Percentiles rank a stretch among this genome's conserved stretches.
Evolutionary conservation across 1,140 invertebrate species (phyloP).

Genomic region (Andrena cerasifolii): DNA sequence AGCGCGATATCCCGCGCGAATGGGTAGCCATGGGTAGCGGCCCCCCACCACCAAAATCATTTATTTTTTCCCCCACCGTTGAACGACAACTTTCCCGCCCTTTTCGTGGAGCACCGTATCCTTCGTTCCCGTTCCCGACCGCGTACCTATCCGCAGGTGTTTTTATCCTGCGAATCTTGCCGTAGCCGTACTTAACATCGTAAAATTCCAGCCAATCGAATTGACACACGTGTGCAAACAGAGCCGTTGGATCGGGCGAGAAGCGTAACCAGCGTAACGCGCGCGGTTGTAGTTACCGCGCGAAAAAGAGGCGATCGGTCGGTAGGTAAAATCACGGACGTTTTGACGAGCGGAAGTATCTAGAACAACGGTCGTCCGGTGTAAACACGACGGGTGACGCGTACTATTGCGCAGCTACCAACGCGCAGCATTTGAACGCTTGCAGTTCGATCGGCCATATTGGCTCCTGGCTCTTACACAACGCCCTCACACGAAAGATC

Average conservation of each 20-base stretch:
- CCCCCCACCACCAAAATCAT: not conserved
- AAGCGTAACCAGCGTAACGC: no score
- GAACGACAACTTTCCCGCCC: constrained; percentile 36
- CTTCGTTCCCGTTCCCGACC: not conserved
- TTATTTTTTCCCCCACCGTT: constrained; percentile 10
- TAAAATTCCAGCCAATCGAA: not conserved
- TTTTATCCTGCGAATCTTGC: not conserved
- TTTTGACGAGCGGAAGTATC: constrained; percentile 38
- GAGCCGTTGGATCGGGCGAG: not conserved
- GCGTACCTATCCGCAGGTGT: not conserved
- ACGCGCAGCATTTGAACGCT: constrained; percentile 70
- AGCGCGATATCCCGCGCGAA: no score
- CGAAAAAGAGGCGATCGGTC: not conserved
- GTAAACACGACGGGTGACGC: constrained; percentile 61
- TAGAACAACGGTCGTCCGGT: constrained; percentile 52
- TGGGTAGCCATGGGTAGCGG: no score
- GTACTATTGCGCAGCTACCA: constrained; percentile 58
- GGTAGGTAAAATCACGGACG: not conserved
- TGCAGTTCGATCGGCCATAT: constrained; percentile 75
- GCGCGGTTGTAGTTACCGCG: no score
- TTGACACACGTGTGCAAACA: not conserved
- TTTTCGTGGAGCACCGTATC: constrained; percentile 17
- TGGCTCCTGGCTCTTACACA: constrained; percentile 76
- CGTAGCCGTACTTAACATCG: no score
- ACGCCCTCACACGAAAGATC: constrained; percentile 84